Evolutionary conservation across 2,113 vertebrate species (phyloP), one percentile per base, ranked within the genome.

Genomic region (Eolophus roseicapilla): DNA sequence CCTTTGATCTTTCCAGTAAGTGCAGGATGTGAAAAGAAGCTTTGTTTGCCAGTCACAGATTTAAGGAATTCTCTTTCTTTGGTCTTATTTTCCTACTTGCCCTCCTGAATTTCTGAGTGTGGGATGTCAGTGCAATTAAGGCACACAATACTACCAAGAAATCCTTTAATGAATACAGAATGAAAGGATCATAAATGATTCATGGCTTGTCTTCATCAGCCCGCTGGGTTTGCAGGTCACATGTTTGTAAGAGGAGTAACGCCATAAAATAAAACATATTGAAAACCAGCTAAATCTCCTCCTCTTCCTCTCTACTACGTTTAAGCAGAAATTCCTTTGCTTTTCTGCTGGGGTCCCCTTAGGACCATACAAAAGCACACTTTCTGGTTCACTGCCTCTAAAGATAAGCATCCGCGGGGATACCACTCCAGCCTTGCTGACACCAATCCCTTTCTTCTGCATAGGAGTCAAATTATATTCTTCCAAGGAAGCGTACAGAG

Each of bases 161-260:
- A 93, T 83, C 92, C 88, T 82, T 91, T 88, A 97, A 95, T 13
- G 68, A 98, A 96, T 83, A 91, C 63, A 79, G 82, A 92, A 90
- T 5, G 76, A 96, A 96, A 90, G 9, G 14, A 67, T 77, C 94
- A 95, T 96, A 91, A 97, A 97, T 97, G 96, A 97, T 96, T 96
- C 96, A 96, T 85, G 44, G 65, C 83, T 92, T 92, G 62, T 74
- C 93, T 93, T 86, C 68, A 67, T 13, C 25, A 71, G 74, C 67
- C 86, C 1, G 35, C 90, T 89, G 29, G 67, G 93, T 84, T 81
- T 81, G 93, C 90, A 52, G 55, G 85, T 91, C 82, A 92, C 87
- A 65, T 17, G 50, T 79, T 17, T 74, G 31, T 67, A 85, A 80
- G 88, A 90, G 78, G 55, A 93, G 41, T 24, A 94, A 91, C 0